Evolutionary conservation across 2,797 vertebrate genomes (phyloP), one percentile per base, ranked within the genome.

Genomic region (Siniperca scherzeri): DNA sequence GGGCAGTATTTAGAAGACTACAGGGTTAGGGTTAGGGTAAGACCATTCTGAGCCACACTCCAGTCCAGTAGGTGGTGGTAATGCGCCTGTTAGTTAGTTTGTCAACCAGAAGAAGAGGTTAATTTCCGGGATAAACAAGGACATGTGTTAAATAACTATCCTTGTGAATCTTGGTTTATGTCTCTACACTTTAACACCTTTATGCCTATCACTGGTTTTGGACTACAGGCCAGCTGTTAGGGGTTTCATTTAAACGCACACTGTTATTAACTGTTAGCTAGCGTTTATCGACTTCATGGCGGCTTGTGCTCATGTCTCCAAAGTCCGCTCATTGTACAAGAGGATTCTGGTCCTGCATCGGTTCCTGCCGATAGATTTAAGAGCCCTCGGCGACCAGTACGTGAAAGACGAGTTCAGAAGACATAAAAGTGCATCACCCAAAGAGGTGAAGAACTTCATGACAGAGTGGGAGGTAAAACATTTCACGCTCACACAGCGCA

Each of bases 371-470:
- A 56, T 96, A 27, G 96, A 97, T 25, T 80, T 98, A 11, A 90
- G 93, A 82, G 93, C 95, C 13, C 89, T 98, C 2, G 97, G 97
- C 0, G 97, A 98, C 81, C 96, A 96, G 88, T 99, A 99, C 38
- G 97, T 97, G 68, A 97, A 96, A 81, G 97, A 98, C 65, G 97
- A 99, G 88, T 99, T 99, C 94, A 95, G 95, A 61, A 96, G 96
- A 87, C 96, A 98, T 81, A 96, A 92, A 82, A 40, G 50, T 0
- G 96, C 94, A 0, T 62, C 89, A 19, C 59, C 89, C 0, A 92
- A 93, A 10, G 96, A 97, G 76, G 95, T 89, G 30, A 89, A 86
- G 80, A 83, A 81, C 79, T 99, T 99, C 94, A 93, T 98, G 95
- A 75, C 77, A 17, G 98, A 98, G 86, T 99, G 98, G 98, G 91